These are phyloP conservation scores for Andrena bucephala DNA, from an alignment of 2,888 invertebrate species.

Conservation along the genomic window DNA sequence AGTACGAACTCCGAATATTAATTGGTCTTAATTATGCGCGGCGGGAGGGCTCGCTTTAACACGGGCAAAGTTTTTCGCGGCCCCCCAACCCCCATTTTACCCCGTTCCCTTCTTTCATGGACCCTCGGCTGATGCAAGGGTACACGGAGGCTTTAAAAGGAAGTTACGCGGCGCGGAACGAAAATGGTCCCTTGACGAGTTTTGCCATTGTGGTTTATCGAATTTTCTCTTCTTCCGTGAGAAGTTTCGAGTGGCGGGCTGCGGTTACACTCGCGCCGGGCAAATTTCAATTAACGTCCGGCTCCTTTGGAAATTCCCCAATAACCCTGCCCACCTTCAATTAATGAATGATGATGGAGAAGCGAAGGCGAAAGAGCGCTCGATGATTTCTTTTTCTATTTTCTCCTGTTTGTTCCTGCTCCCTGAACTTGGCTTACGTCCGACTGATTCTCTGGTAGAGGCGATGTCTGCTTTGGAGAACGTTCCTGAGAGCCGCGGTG, in stretches of 20 bases:
- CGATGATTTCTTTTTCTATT: not conserved
- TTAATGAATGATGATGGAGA: conserved; percentile 20
- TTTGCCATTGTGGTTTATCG: conserved; percentile 66
- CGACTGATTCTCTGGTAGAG: too few species aligned
- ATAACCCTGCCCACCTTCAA: conserved; percentile 30
- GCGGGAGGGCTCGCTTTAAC: conserved; percentile 61
- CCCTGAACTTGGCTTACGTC: not conserved
- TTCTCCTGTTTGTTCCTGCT: not conserved
- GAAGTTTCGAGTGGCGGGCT: conserved; percentile 47
- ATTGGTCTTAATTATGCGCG: conserved; percentile 81
- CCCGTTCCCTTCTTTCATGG: conserved; percentile 49
- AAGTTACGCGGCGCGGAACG: conserved; percentile 61
- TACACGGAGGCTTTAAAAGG: conserved; percentile 54
- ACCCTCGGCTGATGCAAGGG: conserved; percentile 33
- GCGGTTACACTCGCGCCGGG: conserved; percentile 31
- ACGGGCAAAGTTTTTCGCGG: conserved; percentile 59
- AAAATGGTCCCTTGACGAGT: conserved; percentile 63
- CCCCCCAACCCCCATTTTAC: conserved; percentile 5
- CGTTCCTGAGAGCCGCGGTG: not conserved
- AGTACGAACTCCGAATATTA: conserved; percentile 81
- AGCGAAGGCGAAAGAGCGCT: too few species aligned
- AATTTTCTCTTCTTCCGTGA: conserved; percentile 51
- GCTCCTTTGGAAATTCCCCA: conserved; percentile 29
- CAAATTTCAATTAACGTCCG: conserved; percentile 57
- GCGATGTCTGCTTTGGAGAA: not conserved